Evolutionary conservation across 2,888 invertebrate species (phyloP).

Genomic region (Desoria tigrina): DNA sequence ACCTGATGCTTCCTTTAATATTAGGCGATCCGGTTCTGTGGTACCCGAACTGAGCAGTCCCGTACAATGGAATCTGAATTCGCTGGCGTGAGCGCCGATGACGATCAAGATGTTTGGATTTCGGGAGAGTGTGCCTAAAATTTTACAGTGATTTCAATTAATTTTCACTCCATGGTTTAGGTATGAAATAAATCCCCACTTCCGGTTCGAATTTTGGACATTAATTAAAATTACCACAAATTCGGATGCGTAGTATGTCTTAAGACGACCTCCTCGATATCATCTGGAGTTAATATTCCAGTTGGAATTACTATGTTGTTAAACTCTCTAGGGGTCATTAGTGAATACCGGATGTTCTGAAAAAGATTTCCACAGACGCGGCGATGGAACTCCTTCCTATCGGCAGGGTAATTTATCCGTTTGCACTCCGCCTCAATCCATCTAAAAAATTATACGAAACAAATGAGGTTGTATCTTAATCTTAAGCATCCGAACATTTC

Average conservation of each 20-base stretch:
- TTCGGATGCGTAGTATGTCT: slow-evolving; percentile 26
- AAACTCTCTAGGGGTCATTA: slow-evolving; percentile 40
- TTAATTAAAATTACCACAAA: slow-evolving; percentile 23
- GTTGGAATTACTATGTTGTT: slow-evolving; percentile 22
- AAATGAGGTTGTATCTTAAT: not conserved
- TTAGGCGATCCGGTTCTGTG: slow-evolving; percentile 2
- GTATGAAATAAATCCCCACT: not conserved
- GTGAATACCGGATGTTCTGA: slow-evolving; percentile 29
- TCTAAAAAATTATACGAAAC: slow-evolving; percentile 14
- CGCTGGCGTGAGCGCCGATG: slow-evolving; percentile 24
- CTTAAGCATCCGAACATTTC: no score
- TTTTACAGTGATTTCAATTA: not conserved
- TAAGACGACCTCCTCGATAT: slow-evolving; percentile 25
- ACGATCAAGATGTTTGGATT: slow-evolving; percentile 22
- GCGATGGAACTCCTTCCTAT: slow-evolving; percentile 34
- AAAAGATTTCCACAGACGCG: slow-evolving; percentile 34
- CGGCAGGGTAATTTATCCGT: slow-evolving; percentile 28
- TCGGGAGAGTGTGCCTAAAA: slow-evolving; percentile 29
- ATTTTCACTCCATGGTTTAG: no score
- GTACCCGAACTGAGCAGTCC: slow-evolving; percentile 29
- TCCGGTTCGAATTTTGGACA: not conserved
- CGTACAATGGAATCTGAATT: slow-evolving; percentile 31
- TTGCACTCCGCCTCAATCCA: slow-evolving; percentile 33
- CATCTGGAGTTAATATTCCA: slow-evolving; percentile 24
- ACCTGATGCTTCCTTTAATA: slow-evolving; percentile 33